phyloP scores from a whole-genome alignment of 2,888 invertebrate species.

The Drosophila neonasuta region DNA sequence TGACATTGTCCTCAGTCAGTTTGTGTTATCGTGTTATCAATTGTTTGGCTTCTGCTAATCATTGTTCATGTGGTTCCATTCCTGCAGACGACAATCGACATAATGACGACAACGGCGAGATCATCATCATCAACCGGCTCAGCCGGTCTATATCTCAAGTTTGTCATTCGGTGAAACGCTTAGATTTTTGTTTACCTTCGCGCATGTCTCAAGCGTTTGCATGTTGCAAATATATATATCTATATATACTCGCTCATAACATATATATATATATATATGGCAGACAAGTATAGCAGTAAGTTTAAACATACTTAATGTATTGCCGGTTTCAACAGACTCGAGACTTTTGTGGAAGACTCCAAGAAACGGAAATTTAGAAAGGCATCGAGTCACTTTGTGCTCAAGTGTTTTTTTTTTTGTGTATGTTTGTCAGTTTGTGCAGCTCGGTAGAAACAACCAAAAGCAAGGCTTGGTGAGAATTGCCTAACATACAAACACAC shows the following conservation, averaged over 20 bases:
- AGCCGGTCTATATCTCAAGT: conserved; percentile 41
- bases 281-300: not conserved
- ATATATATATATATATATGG: not conserved
- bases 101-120: conserved; percentile 9
- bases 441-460: conserved; percentile 21
- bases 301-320: conserved; percentile 19
- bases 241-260: not conserved
- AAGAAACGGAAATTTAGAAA: conserved; percentile 58
- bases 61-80: conserved; percentile 18
- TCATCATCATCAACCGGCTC: conserved; percentile 35
- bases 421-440: not conserved
- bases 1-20: conserved; percentile 44
- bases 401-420: not conserved
- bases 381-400: conserved; percentile 31
- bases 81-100: conserved; percentile 25
- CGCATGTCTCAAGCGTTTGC: conserved; percentile 43
- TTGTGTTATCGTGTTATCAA: conserved; percentile 30
- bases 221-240: conserved; percentile 31
- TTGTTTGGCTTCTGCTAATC: conserved; percentile 21
- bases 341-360: conserved; percentile 53
- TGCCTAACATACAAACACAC: conserved; percentile 22
- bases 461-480: conserved; percentile 33
- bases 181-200: conserved; percentile 30
- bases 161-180: conserved; percentile 25
- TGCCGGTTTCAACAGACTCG: conserved; percentile 48